Conservation (phyloP, 2,797 vertebrate genomes). For the Sebastes itinus region DNA sequence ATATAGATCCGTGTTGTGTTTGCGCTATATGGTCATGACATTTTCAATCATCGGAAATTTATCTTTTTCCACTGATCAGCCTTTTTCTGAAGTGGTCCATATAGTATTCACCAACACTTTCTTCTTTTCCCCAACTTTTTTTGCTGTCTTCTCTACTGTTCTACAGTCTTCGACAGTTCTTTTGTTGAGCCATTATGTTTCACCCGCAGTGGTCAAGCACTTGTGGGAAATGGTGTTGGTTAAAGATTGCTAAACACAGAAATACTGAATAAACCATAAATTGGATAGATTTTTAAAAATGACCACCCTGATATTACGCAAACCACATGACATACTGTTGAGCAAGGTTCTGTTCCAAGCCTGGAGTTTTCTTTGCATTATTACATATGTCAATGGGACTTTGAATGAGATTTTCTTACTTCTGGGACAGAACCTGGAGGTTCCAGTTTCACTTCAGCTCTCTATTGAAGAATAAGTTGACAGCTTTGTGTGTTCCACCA, state of each 20-base stretch:
- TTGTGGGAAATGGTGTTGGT: not conserved
- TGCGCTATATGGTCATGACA: not conserved
- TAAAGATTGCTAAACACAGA: not conserved
- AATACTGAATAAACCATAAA: not conserved
- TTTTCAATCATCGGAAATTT: not conserved
- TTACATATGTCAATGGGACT: not conserved
- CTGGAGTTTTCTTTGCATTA: not conserved
- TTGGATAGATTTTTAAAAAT: too few species aligned
- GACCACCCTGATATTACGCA: too few species aligned
- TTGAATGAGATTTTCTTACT: not conserved
- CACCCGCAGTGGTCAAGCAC: too few species aligned
- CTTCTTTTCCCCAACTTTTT: too few species aligned
- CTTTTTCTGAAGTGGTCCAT: not conserved
- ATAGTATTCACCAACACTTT: not conserved
- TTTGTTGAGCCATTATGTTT: too few species aligned
- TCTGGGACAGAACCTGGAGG: not conserved
- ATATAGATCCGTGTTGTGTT: not conserved
- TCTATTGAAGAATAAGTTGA: too few species aligned
- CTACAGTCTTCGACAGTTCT: too few species aligned
- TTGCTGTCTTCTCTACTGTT: too few species aligned
- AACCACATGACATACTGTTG: not conserved
- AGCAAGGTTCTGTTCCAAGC: not conserved
- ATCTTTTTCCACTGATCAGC: not conserved
- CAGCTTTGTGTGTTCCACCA: too few species aligned
- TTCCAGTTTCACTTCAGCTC: too few species aligned